Percentiles rank a stretch among this genome's conserved stretches.
phyloP scores from a whole-genome alignment of 2,888 invertebrate genomes.

The Orthosia incerta region DNA sequence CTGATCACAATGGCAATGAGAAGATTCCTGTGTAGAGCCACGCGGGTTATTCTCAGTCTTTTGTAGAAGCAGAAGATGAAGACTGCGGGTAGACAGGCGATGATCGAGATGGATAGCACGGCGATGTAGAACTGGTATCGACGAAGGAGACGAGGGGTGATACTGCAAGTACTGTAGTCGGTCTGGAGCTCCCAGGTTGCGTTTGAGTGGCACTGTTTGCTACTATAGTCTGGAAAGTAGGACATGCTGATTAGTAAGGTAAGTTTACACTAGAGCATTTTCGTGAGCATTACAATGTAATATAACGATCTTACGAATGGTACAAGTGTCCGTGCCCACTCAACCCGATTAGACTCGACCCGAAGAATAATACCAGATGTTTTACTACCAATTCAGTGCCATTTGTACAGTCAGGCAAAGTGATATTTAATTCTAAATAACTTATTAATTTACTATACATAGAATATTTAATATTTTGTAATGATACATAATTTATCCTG shows the following conservation, averaged over 20 bases:
- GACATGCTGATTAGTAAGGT: neutral
- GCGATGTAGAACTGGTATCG: constrained; percentile 90
- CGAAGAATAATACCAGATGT: too few species aligned
- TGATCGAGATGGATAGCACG: constrained; percentile 88
- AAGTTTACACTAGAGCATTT: too few species aligned
- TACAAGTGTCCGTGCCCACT: too few species aligned
- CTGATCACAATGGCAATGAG: constrained; percentile 91
- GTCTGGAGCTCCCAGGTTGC: constrained; percentile 91
- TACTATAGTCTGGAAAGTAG: constrained; percentile 88
- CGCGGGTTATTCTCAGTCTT: constrained; percentile 88
- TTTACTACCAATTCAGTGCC: too few species aligned
- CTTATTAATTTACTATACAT: too few species aligned
- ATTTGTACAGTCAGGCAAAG: too few species aligned
- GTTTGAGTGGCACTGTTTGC: constrained; percentile 89
- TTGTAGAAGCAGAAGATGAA: constrained; percentile 90
- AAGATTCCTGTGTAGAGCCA: constrained; percentile 91
- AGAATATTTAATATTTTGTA: too few species aligned
- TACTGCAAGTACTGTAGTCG: constrained; percentile 91
- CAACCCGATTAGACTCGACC: too few species aligned
- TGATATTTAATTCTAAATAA: too few species aligned
- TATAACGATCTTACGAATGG: too few species aligned
- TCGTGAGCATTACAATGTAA: too few species aligned
- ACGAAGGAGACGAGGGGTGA: constrained; percentile 87
- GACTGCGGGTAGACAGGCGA: constrained; percentile 90
- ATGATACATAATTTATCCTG: too few species aligned